Evolutionary conservation across 2,113 vertebrate species (phyloP).

Genomic region (Ophthalmolycus amberensis): DNA sequence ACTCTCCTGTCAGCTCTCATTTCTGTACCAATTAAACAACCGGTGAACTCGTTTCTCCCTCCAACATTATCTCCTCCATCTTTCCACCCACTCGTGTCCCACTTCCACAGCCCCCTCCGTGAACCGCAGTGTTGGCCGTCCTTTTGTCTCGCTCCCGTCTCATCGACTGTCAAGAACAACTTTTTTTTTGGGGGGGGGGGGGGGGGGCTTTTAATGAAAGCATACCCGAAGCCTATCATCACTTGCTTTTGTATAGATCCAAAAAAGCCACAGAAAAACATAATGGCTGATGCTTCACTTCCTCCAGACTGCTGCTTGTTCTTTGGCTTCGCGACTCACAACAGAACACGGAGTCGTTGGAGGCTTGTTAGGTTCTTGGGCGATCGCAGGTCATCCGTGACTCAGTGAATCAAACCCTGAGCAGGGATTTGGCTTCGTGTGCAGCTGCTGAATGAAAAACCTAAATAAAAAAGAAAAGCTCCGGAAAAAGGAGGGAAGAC

Average conservation of each 20-base stretch:
- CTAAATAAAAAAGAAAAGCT: slow-evolving; percentile 6
- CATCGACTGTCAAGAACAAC: neutral
- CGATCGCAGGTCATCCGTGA: slow-evolving; percentile 32
- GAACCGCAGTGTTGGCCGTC: neutral
- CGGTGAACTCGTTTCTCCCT: slow-evolving; percentile 8
- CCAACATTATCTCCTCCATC: slow-evolving; percentile 14
- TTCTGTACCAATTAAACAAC: slow-evolving; percentile 52
- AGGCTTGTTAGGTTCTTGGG: slow-evolving; percentile 19
- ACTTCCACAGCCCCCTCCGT: neutral
- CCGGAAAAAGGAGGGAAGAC: slow-evolving; percentile 24
- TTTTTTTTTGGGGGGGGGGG: neutral
- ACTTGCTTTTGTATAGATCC: neutral
- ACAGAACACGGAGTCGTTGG: slow-evolving; percentile 21
- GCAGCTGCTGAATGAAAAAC: slow-evolving; percentile 39
- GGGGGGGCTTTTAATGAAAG: slow-evolving; percentile 5
- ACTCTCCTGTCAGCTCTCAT: slow-evolving; percentile 48
- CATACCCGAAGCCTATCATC: neutral
- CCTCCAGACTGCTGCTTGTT: neutral
- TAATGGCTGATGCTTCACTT: neutral
- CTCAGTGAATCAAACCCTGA: slow-evolving; percentile 18
- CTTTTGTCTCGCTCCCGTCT: slow-evolving; percentile 11
- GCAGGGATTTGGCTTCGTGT: slow-evolving; percentile 36
- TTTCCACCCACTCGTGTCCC: neutral
- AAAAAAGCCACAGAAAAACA: neutral
- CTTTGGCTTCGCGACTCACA: neutral